Evolutionary conservation across 2,888 invertebrate genomes (phyloP), one percentile per base, ranked within the genome.

Genomic region (Epinotia demarniana): DNA sequence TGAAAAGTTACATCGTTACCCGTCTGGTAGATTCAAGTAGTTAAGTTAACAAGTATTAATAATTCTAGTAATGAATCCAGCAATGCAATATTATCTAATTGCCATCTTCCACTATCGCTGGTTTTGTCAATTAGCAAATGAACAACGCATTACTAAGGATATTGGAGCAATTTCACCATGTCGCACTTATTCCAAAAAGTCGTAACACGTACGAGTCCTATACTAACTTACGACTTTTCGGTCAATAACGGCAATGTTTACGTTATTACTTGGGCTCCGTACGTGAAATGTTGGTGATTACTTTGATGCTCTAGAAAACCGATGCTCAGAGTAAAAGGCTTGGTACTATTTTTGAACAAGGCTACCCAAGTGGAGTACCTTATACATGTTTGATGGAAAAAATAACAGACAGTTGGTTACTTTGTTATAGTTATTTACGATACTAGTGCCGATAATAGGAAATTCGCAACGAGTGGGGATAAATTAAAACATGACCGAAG

Each of bases 101-200:
- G 39, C n/a, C 49, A n/a, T 43, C 53, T 27, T 33, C 53, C 53
- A 66, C 49, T 27, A 39, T 0, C 43, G 13, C 57, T 23, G 43
- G 19, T 19, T 57, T 58, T 43, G 23, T 46, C 60, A 60, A 69
- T 69, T 60, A 69, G 58, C 46, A 60, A 60, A 69, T 69, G 39
- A 58, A 57, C 46, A 13, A 3, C 23, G 39, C 46, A 69, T 46
- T 69, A 60, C 12, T 23, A 19, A 67, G 66, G 58, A 66, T 60
- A 60, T 33, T 53, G 19, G 18, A 33, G 60, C 60, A 49, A 60
- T 64, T 66, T 19, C 16, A 11, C 46, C 64, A 19, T 16, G 23
- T n/a, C 19, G 5, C 11, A 3, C 23, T 53, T 11, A 53, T 33
- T 27, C 27, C 53, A n/a, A 69, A 60, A 70, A 16, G 60, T 18